Evolutionary conservation across 2,888 invertebrate genomes (phyloP), one percentile per base, ranked within the genome.

Genomic region (Hydropsyche betteni): DNA sequence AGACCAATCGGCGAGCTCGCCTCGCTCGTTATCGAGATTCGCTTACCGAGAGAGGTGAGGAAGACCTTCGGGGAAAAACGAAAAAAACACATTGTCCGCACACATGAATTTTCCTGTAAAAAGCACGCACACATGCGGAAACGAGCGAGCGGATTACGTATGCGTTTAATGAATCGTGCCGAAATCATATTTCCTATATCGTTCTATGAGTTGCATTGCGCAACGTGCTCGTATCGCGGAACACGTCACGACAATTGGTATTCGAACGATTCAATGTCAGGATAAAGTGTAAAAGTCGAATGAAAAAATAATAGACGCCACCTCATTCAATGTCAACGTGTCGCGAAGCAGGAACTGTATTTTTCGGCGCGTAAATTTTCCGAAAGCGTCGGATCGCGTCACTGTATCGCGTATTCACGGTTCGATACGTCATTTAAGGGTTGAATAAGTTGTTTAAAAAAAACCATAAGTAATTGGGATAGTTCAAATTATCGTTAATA

Each of bases 21-120:
- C 64, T 64, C 36, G 64, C 64, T 64, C 64, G 24, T 64, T 64
- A 64, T 64, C 64, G 34, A 64, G 64, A 64, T 61, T 33, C 61
- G 8, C 51, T 51, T 51, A 12, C n/a, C 33, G 7, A 61, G 33
- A 24, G 8, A 51, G 61, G 61, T n/a, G 61, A 16, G 24, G 44
- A 44, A 44, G 64, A 64, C 64, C 64, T 64, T 64, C 64, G 36
- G 34, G 55, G 55, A 55, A 6, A 12, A n/a, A 6, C 12, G n/a
- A 55, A 55, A 55, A n/a, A 55, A 12, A 12, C 12, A 55, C n/a
- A 55, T 16, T 16, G 16, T 58, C 8, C 16, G 58, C 24, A 24
- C 16, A 58, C 24, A 33, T 33, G 33, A 34, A 12, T n/a, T 33
- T 64, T 24, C 2, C 24, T 24, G 24, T 24, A 24, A 24, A 24